Evolutionary conservation across 2,113 vertebrate genomes (phyloP).

Genomic region (Hystrix cristata): DNA sequence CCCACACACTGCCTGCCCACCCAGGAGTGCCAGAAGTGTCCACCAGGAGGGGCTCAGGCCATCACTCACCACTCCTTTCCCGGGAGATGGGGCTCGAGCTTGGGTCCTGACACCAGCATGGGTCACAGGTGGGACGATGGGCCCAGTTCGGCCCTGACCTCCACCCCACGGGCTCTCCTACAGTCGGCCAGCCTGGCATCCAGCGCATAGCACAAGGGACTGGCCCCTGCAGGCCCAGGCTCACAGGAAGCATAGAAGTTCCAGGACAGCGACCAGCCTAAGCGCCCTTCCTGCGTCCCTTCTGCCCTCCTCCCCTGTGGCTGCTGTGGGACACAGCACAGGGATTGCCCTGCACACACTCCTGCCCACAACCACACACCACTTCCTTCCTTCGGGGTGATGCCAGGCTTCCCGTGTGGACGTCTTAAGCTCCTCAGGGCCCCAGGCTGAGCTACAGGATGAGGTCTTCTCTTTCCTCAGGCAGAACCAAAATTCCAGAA

Average conservation of each 20-base stretch:
- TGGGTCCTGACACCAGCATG: neutral
- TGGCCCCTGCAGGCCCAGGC: neutral
- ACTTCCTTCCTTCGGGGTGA: too few relatives aligned
- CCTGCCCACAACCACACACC: too few relatives aligned
- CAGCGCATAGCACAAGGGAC: neutral
- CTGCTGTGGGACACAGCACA: neutral
- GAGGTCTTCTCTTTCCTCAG: too few relatives aligned
- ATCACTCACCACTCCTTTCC: neutral
- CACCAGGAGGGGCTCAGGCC: neutral
- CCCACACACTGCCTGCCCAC: too few relatives aligned
- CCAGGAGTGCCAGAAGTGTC: too few relatives aligned
- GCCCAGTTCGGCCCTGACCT: neutral
- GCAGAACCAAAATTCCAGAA: neutral
- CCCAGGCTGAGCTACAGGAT: too few relatives aligned
- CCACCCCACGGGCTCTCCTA: neutral
- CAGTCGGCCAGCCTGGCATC: neutral
- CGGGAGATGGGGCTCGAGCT: neutral
- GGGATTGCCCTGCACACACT: neutral
- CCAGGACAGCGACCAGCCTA: neutral
- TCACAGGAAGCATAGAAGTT: neutral
- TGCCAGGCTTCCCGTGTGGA: too few relatives aligned
- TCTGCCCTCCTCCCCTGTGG: neutral
- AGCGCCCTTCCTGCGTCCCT: too few relatives aligned
- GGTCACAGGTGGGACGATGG: neutral
- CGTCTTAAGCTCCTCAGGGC: too few relatives aligned